phyloP scores from a whole-genome alignment of 2,113 vertebrate genomes.

The Girardinichthys multiradiatus region DNA sequence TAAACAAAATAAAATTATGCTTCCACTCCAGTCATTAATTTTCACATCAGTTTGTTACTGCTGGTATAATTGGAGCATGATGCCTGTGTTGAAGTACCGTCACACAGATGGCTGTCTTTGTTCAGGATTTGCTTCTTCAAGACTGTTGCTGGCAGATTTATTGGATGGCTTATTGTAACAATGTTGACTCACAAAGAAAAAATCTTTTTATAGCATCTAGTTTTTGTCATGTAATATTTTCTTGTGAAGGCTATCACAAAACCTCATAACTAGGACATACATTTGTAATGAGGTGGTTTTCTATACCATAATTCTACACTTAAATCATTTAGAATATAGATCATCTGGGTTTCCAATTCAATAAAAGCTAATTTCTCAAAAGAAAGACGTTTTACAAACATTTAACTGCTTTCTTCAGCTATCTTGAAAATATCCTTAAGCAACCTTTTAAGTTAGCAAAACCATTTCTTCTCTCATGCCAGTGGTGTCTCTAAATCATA shows the following conservation, averaged over 20 bases:
- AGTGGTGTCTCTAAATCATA: no score
- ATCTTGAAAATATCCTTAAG: no score
- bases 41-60: background rate
- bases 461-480: no score
- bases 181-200: background rate
- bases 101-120: slow-evolving; percentile 1
- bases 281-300: background rate
- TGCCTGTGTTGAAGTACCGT: background rate
- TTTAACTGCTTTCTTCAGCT: no score
- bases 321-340: no score
- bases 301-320: background rate
- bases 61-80: background rate
- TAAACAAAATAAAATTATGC: no score
- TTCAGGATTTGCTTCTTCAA: background rate
- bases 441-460: no score
- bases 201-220: background rate
- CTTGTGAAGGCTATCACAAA: background rate
- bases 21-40: slow-evolving; percentile 4
- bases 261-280: background rate
- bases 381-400: no score
- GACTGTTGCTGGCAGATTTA: background rate
- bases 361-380: no score
- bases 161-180: background rate
- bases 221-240: background rate
- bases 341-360: no score